phyloP scores from a whole-genome alignment of 2,113 vertebrate genomes.

The Sinocyclocheilus rhinocerous region DNA sequence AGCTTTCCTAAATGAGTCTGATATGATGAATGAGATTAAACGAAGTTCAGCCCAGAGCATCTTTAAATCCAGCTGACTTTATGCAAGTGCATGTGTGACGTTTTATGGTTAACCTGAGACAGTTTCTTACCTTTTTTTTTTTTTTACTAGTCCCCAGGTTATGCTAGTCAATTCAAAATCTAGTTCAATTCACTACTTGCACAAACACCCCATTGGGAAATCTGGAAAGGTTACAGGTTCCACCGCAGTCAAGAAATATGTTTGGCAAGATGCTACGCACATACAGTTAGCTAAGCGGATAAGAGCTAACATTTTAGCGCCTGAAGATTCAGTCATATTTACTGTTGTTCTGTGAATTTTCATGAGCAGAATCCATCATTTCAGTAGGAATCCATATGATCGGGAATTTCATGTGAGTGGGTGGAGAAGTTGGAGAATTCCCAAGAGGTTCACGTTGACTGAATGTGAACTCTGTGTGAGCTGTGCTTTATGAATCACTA shows the following conservation, averaged over 20 bases:
- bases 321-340: background rate
- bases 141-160: background rate
- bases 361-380: background rate
- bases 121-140: background rate
- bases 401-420: no score
- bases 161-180: background rate
- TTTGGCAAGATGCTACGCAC: no score
- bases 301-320: background rate
- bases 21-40: background rate
- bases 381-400: no score
- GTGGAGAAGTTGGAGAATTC: no score
- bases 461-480: no score
- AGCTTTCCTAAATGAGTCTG: conserved; percentile 30
- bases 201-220: background rate
- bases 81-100: background rate
- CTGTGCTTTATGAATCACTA: no score
- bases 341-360: background rate
- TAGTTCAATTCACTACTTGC: background rate
- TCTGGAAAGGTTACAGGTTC: background rate
- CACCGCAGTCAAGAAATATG: no score
- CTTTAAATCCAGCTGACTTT: background rate
- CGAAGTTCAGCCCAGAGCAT: background rate
- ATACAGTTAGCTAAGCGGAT: no score
- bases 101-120: background rate
- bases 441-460: no score